Base-by-base conservation (phyloP, 2,797 vertebrate species). In the Chanos chanos region DNA sequence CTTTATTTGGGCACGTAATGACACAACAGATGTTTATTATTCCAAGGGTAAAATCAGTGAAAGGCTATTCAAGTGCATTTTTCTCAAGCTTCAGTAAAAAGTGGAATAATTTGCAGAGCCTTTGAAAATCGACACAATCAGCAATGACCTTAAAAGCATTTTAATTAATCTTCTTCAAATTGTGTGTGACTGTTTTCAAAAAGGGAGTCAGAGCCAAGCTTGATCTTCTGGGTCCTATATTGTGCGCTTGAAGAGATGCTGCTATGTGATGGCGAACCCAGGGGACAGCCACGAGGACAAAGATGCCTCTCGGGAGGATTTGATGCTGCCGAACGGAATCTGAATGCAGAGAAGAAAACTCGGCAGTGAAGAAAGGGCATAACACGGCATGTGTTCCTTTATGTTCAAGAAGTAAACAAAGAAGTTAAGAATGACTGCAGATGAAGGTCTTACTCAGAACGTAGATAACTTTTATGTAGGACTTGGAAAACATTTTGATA, bases 271-370 rank as follows among this genome's bases (percentile, higher is more conserved):
- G 84, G 79, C 73, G 79, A 85, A 75, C 90, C 86, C 89, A 76
- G 77, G 89, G 88, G 88, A 90, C 84, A 76, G 68, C 74, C 75
- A 64, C 69, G 80, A 87, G 85, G 84, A 89, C 90, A 90, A 89
- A 89, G 73, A 77, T 73, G 82, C 81, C 86, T 87, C 88, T 80
- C 74, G 84, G 86, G 89, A 85, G 80, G 76, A 85, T 88, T 90
- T 88, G 85, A 87, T 89, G 85, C 88, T 84, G 86, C 83, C 84
- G 85, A 87, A 89, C 84, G 83, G 84, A 87, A 89, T 87, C 85
- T 86, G 85, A 90, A 89, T 89, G 83, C 81, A 87, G 87, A 87
- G 89, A 90, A 81, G 76, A 85, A 78, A 84, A 85, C 55, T 81
- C 19, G 50, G 77, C 72, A 76, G 75, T 76, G 74, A 73, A 77